These are phyloP conservation scores for Sinhomidia bicolor DNA, from an alignment of 2,888 invertebrate species.

Conservation along the genomic window DNA sequence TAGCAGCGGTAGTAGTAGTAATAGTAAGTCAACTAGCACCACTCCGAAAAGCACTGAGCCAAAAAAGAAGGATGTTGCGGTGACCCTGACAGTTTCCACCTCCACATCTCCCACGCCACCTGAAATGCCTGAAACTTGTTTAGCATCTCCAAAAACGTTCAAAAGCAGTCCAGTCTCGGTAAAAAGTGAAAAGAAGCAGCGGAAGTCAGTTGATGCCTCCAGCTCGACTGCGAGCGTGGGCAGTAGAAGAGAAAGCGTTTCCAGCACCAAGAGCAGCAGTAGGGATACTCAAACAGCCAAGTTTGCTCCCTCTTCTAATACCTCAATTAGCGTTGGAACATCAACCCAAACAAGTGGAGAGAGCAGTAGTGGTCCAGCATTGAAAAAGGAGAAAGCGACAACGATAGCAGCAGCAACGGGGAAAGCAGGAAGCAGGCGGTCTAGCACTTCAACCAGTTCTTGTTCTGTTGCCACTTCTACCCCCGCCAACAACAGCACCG, in stretches of 20 bases:
- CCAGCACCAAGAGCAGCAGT: constrained; percentile 61
- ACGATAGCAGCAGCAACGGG: constrained; percentile 2
- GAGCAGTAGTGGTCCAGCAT: constrained; percentile 7
- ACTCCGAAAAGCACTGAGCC: constrained; percentile 20
- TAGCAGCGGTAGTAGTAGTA: constrained; percentile 9
- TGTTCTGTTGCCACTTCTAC: constrained; percentile 30
- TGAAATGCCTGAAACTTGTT: constrained; percentile 42
- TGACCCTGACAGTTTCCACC: constrained; percentile 43
- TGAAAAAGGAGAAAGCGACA: constrained; percentile 50
- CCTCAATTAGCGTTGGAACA: constrained; percentile 54
- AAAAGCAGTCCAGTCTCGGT: constrained; percentile 45
- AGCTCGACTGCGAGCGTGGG: constrained; percentile 6
- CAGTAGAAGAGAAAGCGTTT: constrained; percentile 70
- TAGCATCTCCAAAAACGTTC: constrained; percentile 52
- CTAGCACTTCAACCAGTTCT: constrained; percentile 45
- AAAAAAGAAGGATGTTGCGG: constrained; percentile 38
- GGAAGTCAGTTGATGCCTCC: constrained; percentile 69
- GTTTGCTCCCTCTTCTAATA: constrained; percentile 22
- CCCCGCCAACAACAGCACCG: not conserved
- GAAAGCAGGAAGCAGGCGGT: constrained; percentile 58
- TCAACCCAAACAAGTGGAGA: constrained; percentile 14
- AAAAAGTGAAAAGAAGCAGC: constrained; percentile 69
- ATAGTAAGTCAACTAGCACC: constrained; percentile 7
- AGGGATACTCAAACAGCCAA: constrained; percentile 46
- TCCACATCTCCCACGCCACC: constrained; percentile 68